A percentile compares a stretch with the other conserved stretches of the same genome.
phyloP scores from a whole-genome alignment of 2,797 vertebrate species.

The Thripadectes ignobilis region DNA sequence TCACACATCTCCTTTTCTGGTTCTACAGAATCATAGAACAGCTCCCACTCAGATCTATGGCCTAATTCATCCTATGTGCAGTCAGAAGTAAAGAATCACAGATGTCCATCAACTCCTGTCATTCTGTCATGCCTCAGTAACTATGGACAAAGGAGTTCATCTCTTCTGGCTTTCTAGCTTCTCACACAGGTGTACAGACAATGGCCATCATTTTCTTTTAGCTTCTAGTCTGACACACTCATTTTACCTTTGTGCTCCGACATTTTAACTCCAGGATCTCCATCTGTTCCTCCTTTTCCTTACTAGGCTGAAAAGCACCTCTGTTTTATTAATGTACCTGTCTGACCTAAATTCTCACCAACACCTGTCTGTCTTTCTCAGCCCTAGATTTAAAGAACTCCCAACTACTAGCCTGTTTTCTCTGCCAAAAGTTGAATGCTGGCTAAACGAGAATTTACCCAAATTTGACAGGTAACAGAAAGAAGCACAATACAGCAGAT shows the following conservation, averaged over 20 bases:
- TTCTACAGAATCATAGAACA: neutral
- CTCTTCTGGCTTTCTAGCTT: neutral
- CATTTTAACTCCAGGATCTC: slow-evolving; percentile 27
- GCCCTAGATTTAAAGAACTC: neutral
- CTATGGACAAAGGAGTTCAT: neutral
- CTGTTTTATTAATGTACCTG: slow-evolving; percentile 24
- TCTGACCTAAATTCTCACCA: slow-evolving; percentile 26
- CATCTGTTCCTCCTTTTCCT: slow-evolving; percentile 36
- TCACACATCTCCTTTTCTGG: neutral
- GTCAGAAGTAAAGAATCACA: neutral
- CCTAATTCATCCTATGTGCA: neutral
- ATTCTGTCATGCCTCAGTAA: neutral
- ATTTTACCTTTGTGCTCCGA: slow-evolving; percentile 23
- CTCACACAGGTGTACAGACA: neutral
- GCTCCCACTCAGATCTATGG: neutral
- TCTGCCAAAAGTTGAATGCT: neutral
- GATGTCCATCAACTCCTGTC: neutral
- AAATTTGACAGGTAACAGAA: neutral
- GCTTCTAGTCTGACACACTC: neutral
- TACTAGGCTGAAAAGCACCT: neutral
- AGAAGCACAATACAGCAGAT: neutral
- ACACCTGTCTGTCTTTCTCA: slow-evolving; percentile 22
- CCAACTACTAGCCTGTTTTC: neutral
- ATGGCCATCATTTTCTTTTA: slow-evolving; percentile 5
- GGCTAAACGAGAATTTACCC: neutral